Evolutionary conservation across 2,888 invertebrate species (phyloP).

Genomic region (Andrena marginata): DNA sequence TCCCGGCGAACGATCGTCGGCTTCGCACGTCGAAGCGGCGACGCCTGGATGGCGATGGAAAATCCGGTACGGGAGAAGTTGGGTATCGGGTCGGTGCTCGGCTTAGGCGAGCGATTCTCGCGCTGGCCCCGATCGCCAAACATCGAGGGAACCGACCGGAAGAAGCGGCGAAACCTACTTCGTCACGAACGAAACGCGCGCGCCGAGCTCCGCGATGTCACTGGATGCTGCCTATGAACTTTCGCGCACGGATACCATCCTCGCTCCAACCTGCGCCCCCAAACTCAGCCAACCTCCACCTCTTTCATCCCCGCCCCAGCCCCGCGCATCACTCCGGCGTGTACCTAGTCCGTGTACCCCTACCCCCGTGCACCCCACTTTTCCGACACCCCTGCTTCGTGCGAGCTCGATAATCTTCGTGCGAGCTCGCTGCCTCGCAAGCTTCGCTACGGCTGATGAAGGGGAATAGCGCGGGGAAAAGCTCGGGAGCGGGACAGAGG

Average conservation of each 20-base stretch:
- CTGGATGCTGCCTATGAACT: constrained; percentile 78
- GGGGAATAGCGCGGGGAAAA: constrained; percentile 23
- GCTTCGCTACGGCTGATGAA: constrained; percentile 38
- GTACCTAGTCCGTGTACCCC: constrained; percentile 45
- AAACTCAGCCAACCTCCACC: constrained; percentile 38
- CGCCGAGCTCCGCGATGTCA: constrained; percentile 80
- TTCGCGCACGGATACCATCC: constrained; percentile 72
- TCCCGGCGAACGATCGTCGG: not conserved
- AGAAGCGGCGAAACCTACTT: constrained; percentile 7
- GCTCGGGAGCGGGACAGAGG: not conserved
- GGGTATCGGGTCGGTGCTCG: not conserved
- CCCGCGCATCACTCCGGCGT: constrained; percentile 33
- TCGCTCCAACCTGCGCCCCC: constrained; percentile 58
- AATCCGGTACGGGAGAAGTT: not conserved
- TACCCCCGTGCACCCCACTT: constrained; percentile 12
- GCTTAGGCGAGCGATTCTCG: not conserved
- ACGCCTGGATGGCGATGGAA: not conserved
- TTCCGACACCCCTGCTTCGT: constrained; percentile 64
- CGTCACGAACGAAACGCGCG: constrained; percentile 72
- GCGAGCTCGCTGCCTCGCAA: constrained; percentile 59
- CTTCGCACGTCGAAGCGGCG: not conserved
- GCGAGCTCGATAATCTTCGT: constrained; percentile 78
- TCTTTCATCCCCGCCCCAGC: constrained; percentile 7
- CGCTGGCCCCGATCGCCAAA: constrained; percentile 8
- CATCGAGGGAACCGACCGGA: constrained; percentile 12